These are phyloP conservation scores for Drosophila guanche DNA, from an alignment of 1,140 invertebrate genomes.

Conservation along the genomic window DNA sequence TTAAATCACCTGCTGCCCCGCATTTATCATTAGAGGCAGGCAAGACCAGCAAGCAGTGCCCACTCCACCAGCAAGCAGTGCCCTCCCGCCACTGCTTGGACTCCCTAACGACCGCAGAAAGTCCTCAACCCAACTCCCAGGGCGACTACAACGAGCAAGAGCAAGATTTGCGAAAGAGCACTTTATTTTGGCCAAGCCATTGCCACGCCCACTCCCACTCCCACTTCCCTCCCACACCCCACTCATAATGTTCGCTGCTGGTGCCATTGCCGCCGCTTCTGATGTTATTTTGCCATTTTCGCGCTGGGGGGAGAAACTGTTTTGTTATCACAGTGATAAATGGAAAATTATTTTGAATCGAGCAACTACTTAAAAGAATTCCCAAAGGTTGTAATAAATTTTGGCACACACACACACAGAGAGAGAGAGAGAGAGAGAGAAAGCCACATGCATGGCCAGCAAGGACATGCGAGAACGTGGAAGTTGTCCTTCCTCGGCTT, in stretches of 20 bases:
- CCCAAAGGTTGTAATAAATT: constrained; percentile 82
- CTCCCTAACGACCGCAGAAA: constrained; percentile 64
- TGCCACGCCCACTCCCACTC: constrained; percentile 51
- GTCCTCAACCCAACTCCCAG: constrained; percentile 51
- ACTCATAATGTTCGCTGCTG: constrained; percentile 60
- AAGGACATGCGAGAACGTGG: constrained; percentile 53
- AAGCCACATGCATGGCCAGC: constrained; percentile 3
- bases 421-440: neutral
- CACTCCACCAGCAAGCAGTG: constrained; percentile 8
- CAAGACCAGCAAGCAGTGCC: constrained; percentile 6
- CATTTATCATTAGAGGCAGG: constrained; percentile 73
- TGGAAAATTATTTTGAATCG: constrained; percentile 83
- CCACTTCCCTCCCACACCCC: constrained; percentile 1
- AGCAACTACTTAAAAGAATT: constrained; percentile 83
- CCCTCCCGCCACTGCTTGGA: too few relatives aligned
- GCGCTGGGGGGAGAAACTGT: constrained; percentile 68
- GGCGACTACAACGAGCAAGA: constrained; percentile 29
- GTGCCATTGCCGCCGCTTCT: constrained; percentile 22
- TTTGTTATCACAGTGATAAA: constrained; percentile 82
- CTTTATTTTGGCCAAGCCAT: constrained; percentile 68
- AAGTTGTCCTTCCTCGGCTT: constrained; percentile 6
- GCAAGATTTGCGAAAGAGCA: constrained; percentile 74
- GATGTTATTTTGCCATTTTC: constrained; percentile 81
- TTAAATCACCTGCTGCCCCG: constrained; percentile 80
- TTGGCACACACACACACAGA: constrained; percentile 45